A percentile compares a stretch with the other conserved stretches of the same genome.
Evolutionary conservation across 2,888 invertebrate species (phyloP).

Genomic region (Mactromeris polynyma): DNA sequence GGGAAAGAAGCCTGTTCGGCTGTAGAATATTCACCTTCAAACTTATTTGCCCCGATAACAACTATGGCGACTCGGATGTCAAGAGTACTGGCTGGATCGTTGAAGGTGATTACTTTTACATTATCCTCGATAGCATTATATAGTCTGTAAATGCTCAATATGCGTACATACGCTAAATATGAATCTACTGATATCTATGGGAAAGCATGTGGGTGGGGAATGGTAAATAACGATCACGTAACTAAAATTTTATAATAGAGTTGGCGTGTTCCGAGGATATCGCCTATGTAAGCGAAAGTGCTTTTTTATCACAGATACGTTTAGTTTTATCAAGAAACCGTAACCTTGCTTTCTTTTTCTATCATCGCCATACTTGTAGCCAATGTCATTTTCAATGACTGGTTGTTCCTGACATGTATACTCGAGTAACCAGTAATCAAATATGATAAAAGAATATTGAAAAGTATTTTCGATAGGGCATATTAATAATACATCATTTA

Average conservation of each 20-base stretch:
- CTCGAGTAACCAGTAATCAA: too few relatives aligned
- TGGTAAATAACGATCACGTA: constrained; percentile 2
- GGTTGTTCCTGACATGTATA: too few relatives aligned
- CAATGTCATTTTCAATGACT: background rate
- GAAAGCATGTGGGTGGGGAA: background rate
- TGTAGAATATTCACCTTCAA: constrained; percentile 12
- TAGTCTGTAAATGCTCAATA: background rate
- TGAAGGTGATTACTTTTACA: background rate
- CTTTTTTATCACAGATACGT: background rate
- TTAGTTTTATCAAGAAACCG: background rate
- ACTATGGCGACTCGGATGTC: constrained; percentile 16
- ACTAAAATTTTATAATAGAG: too few relatives aligned
- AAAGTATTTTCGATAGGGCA: too few relatives aligned
- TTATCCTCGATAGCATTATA: background rate
- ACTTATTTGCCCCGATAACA: background rate
- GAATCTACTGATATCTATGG: background rate
- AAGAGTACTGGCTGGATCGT: constrained; percentile 7
- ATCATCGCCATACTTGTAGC: background rate
- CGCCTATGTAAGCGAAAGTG: too few relatives aligned
- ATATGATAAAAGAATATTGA: too few relatives aligned
- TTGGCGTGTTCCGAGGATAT: too few relatives aligned
- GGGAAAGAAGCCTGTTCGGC: constrained; percentile 21
- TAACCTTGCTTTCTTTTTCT: too few relatives aligned
- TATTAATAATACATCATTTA: too few relatives aligned
- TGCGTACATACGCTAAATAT: background rate